phyloP scores from a whole-genome alignment of 2,113 vertebrate species.

The Catharus fuscescens region DNA sequence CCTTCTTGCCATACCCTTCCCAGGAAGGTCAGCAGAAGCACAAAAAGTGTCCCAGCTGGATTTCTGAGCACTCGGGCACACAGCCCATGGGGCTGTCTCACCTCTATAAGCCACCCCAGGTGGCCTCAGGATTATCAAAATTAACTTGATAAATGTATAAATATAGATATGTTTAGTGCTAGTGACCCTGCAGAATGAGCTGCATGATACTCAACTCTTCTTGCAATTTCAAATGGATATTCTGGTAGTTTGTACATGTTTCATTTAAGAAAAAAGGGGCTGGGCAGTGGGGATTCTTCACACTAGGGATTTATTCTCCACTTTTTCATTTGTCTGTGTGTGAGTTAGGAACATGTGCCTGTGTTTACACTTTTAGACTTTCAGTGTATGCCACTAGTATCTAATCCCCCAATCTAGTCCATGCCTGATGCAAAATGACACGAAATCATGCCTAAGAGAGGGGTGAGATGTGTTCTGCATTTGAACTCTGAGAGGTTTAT shows the following conservation, averaged over 20 bases:
- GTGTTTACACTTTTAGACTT: too few relatives aligned
- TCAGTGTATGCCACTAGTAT: fast-evolving
- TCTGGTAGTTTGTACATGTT: neutral
- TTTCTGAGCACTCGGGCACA: neutral
- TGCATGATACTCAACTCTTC: neutral
- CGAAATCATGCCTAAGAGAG: neutral
- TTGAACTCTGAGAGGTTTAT: neutral
- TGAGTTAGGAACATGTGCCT: neutral
- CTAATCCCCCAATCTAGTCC: neutral
- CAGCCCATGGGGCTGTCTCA: neutral
- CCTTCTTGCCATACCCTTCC: neutral
- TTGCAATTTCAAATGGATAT: neutral
- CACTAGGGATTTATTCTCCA: neutral
- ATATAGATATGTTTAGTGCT: neutral
- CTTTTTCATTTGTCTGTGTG: neutral
- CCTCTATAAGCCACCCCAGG: neutral
- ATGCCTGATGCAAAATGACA: neutral
- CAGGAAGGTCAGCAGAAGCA: neutral
- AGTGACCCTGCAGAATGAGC: neutral
- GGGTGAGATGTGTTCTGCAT: neutral
- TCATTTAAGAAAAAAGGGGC: neutral
- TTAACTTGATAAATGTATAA: neutral
- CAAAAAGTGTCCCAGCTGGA: fast-evolving
- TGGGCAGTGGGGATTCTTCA: neutral
- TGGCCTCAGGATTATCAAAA: neutral